Base-by-base conservation (phyloP, 1,140 invertebrate genomes). In the Microplitis demolitor region DNA sequence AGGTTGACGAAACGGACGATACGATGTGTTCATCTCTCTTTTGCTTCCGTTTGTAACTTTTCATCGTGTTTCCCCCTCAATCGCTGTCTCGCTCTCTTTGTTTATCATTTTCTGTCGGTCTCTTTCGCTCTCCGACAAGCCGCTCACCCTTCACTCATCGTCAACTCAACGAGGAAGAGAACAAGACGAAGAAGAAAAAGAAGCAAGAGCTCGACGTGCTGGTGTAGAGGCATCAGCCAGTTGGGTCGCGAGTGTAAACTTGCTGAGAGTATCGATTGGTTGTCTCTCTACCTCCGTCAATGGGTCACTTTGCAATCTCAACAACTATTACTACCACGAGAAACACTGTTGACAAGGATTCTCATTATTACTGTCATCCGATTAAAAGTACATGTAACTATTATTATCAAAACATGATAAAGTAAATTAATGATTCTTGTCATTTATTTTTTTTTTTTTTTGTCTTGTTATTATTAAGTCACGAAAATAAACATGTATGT, bases 191-290 rank as follows among this genome's bases (percentile, higher is more conserved):
- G 56, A 31, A 58, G 39, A 45, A 6, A 8, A 11, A 45, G 39
- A 5, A 39, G 37, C 39, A 45, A 45, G 11, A 45, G 39, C 11
- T 6, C 11, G 11, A 11, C 11, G 6, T 45, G 8, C 39, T 45
- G 39, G 39, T 45, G 39, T 45, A 5, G 39, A 45, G 39, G 39
- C 39, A 45, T 45, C 39, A 45, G 5, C 39, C 39, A 45, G 39
- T 45, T 45, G 54, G 64, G 56, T 66, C 62, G 53, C 31, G 66
- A 45, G 39, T 45, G 39, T 45, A 45, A 45, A 45, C 39, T 45
- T 45, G 39, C 39, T 5, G 45, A 14, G 74, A 71, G 66, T 79
- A 79, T 79, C 71, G 78, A 79, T 79, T 77, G 74, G 74, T 58
- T 68, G 53, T 61, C 64, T 24, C 56, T 58, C 37, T 45, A 8